These are phyloP conservation scores for Drosophila trichaetosa DNA, from an alignment of 2,888 invertebrate species.

Conservation along the genomic window DNA sequence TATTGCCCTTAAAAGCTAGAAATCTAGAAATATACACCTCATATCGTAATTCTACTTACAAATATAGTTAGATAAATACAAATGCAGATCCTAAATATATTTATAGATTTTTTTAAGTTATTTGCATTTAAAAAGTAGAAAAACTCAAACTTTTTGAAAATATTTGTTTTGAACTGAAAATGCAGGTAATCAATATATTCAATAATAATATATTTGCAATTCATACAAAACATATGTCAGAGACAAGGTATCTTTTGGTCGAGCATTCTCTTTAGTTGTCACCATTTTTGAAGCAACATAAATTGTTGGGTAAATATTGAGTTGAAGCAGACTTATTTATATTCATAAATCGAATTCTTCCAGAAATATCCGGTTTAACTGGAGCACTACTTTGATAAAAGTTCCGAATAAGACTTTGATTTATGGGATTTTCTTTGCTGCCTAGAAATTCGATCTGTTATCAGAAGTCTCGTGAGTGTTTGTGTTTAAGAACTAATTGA, in stretches of 20 bases:
- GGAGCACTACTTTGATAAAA: background rate
- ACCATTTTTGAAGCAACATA: background rate
- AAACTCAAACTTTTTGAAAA: too few species aligned
- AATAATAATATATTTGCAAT: too few species aligned
- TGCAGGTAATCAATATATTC: too few species aligned
- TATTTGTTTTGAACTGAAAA: too few species aligned
- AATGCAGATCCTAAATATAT: background rate
- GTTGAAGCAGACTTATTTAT: background rate
- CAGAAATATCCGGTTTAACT: background rate
- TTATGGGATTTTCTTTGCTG: background rate
- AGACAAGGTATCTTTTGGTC: background rate
- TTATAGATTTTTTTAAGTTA: background rate
- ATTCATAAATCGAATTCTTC: background rate
- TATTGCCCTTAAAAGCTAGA: background rate
- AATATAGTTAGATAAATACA: background rate
- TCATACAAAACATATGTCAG: background rate
- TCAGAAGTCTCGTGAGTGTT: background rate
- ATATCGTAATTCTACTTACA: background rate
- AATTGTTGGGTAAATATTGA: background rate
- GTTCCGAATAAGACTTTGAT: background rate
- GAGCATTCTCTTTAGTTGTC: background rate
- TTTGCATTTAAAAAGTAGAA: too few species aligned
- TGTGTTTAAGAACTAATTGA: background rate
- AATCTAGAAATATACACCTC: background rate
- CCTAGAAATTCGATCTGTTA: background rate